Base-by-base conservation (phyloP, 2,113 vertebrate genomes). In the Hepsetus odoe region DNA sequence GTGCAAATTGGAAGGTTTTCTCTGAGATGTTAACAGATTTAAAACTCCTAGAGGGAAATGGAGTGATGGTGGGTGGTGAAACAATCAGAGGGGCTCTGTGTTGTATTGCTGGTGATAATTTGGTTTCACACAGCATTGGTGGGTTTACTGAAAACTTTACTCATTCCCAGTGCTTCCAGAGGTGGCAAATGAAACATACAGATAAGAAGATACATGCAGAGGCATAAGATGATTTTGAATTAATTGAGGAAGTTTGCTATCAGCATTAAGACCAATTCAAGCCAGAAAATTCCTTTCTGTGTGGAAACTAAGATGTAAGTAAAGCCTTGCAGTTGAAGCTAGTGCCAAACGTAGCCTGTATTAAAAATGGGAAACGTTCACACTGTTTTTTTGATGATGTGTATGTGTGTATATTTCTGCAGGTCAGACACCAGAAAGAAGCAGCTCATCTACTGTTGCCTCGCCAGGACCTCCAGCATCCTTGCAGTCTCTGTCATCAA, bases 1-100 rank as follows among this genome's bases (percentile, higher is more conserved):
- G 28, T 74, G 81, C 32, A 24, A 82, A n/a, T n/a, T n/a, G n/a
- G n/a, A n/a, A 74, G 11, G 77, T 77, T 78, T 85, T 80, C 71
- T 80, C 84, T 71, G 64, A 85, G 69, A 14, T 82, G 35, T 51
- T 81, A 42, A 24, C n/a, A 16, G 79, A 83, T 74, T 64, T 85
- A 35, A 79, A 85, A 79, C 65, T 64, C 56, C 66, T 83, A 10
- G 84, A 83, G 40, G 65, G 49, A 79, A 67, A 85, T 80, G 69
- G 33, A 40, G 40, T 66, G 12, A 38, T 6, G n/a, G 11, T 66
- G 40, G 62, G 16, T 22, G 33, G 33, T 40, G 33, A 66, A 66
- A 66, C 32, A 22, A 4, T 66, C 12, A 61, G 32, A 14, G 9
- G 26, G 24, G 58, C 26, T 42, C 40, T 42, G 40, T 42, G 13